Percentiles rank a stretch among this genome's conserved stretches.
Evolutionary conservation across 2,888 invertebrate genomes (phyloP).

Genomic region (Noctua fimbriata): DNA sequence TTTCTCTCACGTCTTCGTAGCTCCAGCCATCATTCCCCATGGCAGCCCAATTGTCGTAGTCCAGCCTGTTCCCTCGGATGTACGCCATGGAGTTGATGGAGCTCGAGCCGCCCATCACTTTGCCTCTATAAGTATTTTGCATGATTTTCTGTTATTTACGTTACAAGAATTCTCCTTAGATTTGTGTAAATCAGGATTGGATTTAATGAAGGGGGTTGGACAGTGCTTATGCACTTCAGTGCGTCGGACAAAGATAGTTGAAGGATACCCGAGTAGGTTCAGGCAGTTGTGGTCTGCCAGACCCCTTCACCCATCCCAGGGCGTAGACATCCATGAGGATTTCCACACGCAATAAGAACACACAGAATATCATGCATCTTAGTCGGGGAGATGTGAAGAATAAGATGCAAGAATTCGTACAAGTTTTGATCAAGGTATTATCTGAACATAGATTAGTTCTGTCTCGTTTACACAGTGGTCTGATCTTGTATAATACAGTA

Average conservation of each 20-base stretch:
- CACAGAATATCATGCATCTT: neutral
- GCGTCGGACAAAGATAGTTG: neutral
- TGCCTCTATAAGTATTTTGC: constrained; percentile 82
- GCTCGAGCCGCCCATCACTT: constrained; percentile 92
- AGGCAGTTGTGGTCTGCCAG: neutral
- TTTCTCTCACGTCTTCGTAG: constrained; percentile 85
- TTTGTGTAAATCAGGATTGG: neutral
- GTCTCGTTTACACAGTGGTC: neutral
- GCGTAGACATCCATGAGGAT: no score
- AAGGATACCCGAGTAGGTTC: neutral
- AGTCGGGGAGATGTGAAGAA: neutral
- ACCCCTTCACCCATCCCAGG: neutral
- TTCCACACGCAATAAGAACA: neutral
- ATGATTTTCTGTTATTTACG: neutral
- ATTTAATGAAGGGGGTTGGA: neutral
- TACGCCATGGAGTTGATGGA: constrained; percentile 92
- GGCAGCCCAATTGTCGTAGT: constrained; percentile 92
- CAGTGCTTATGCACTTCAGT: no score
- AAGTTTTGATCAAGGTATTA: neutral
- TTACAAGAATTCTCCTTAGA: no score
- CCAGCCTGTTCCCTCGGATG: constrained; percentile 89
- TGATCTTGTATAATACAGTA: neutral
- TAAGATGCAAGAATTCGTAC: neutral
- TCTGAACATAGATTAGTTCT: neutral
- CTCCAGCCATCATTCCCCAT: constrained; percentile 91